Evolutionary conservation across 2,888 invertebrate species (phyloP).

Genomic region (Cosmopolites sordidus): DNA sequence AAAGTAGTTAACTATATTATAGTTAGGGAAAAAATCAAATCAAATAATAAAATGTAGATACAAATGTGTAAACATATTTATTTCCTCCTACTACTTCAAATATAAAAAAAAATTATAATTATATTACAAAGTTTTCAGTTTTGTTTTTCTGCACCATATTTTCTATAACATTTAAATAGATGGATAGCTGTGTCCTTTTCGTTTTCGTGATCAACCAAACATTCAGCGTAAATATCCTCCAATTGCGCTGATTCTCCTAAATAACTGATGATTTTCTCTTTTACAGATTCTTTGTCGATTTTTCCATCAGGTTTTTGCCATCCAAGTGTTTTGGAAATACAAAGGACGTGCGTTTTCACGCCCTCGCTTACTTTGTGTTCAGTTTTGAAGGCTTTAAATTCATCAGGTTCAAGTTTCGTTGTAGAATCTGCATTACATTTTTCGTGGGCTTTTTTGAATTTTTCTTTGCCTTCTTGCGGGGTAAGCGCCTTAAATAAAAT

Average conservation of each 20-base stretch:
- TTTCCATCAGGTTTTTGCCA: constrained; percentile 19
- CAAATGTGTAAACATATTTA: too few relatives aligned
- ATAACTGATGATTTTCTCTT: constrained; percentile 7
- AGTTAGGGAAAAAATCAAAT: too few relatives aligned
- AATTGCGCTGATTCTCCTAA: constrained; percentile 3
- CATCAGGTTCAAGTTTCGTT: constrained; percentile 10
- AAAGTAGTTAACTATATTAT: too few relatives aligned
- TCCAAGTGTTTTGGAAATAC: constrained; percentile 9
- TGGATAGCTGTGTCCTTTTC: constrained; percentile 11
- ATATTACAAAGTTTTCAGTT: too few relatives aligned
- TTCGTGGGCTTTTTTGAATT: constrained; percentile 15
- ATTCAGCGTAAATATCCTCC: constrained; percentile 7
- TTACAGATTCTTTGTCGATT: constrained; percentile 11
- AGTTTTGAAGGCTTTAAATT: constrained; percentile 9
- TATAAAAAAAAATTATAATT: too few relatives aligned
- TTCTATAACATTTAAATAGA: constrained; percentile 11
- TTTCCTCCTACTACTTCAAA: too few relatives aligned
- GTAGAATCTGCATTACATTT: constrained; percentile 21
- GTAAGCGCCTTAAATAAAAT: constrained; percentile 7
- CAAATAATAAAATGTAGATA: too few relatives aligned
- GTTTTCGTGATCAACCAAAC: constrained; percentile 9
- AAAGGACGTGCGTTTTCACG: constrained; percentile 8
- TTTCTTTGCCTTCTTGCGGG: constrained; percentile 12
- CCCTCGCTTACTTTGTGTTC: neutral
- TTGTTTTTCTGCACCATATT: neutral